Base-by-base conservation (phyloP, 2,888 invertebrate genomes). In the Xanthorhoe spadicearia region DNA sequence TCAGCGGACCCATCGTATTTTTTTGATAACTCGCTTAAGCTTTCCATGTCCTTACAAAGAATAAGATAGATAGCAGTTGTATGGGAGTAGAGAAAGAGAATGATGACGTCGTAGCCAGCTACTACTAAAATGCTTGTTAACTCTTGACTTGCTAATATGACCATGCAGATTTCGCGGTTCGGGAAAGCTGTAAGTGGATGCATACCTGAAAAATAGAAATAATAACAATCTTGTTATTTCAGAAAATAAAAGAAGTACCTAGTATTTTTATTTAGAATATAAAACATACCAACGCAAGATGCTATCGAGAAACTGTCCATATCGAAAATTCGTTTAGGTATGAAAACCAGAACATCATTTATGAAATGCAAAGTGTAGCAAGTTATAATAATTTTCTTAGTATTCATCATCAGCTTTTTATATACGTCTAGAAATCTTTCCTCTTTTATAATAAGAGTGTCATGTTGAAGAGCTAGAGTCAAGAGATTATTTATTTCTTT, bases 1-100 rank as follows among this genome's bases (percentile, higher is more conserved):
- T 74, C 68, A 6, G 18, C n/a, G 15, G 74, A 68, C 23, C 61
- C 54, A 28, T 68, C 43, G 28, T 65, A 71, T 28, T 55, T 61
- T n/a, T 48, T 55, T 5, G 72, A 9, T 5, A 74, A 46, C 0
- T 72, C 59, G 15, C 50, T 64, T 19, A 81, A 75, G 52, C 38
- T 69, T 5, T 60, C 67, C 65, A 80, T 71, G 5, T 84, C 84
- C 66, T 78, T 68, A 54, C 66, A 63, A 0, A 83, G 77, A 0
- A 83, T 73, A 60, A 75, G 69, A 48, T 75, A 83, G 67, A 81
- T 75, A 9, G 73, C 65, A 1, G 83, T 76, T 0, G 80, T 80
- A 48, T 84, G 82, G 10, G 78, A 75, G 23, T 80, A 77, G 2
- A 83, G 61, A 23, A 84, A 81, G 6, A 84, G 66, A 28, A 83